phyloP scores from a whole-genome alignment of 2,888 invertebrate species.

The Lasioglossum calceatum region DNA sequence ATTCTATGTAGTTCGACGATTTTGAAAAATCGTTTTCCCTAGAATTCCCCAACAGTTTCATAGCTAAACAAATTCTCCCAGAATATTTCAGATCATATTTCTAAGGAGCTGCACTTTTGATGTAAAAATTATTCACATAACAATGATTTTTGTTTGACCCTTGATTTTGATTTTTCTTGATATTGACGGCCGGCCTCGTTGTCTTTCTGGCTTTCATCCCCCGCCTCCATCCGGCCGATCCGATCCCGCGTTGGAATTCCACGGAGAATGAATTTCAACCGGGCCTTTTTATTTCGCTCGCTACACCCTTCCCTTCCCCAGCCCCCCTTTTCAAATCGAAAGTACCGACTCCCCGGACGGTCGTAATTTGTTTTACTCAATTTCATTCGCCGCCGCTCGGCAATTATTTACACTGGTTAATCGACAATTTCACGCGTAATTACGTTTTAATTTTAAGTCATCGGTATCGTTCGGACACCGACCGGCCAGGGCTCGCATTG shows the following conservation, averaged over 20 bases:
- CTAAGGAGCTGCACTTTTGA: not conserved
- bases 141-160: not conserved
- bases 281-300: not conserved
- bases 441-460: constrained; percentile 46
- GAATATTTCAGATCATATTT: not conserved
- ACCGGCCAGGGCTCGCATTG: not conserved
- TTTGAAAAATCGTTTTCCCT: not conserved
- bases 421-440: constrained; percentile 59
- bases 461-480: constrained; percentile 15
- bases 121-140: not conserved
- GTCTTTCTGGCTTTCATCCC: not conserved
- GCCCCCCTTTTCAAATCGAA: not conserved
- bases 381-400: constrained; percentile 42
- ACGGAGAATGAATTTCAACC: constrained; percentile 34
- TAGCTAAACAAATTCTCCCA: not conserved
- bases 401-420: constrained; percentile 57
- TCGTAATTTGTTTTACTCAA: constrained; percentile 47
- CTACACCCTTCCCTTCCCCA: too few species aligned
- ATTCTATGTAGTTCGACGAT: not conserved
- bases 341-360: constrained; percentile 4
- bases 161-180: constrained; percentile 22
- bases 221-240: not conserved
- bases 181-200: constrained; percentile 36
- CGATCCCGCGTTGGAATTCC: constrained; percentile 15
- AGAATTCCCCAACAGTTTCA: not conserved